These are phyloP conservation scores for Tragelaphus imberbis DNA, from an alignment of 2,113 vertebrate species.

Conservation along the genomic window DNA sequence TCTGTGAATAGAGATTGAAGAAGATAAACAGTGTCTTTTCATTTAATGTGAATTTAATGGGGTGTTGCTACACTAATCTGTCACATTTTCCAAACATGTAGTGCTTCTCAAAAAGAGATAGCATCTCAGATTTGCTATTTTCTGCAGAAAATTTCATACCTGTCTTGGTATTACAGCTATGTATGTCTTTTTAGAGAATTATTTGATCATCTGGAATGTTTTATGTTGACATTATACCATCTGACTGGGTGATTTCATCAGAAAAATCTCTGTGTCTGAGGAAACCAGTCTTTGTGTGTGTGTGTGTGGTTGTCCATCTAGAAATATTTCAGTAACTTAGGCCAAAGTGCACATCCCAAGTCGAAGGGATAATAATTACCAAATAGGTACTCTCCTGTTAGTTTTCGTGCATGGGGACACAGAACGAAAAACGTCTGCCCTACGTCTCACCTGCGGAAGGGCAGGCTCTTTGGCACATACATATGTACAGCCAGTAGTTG, in stretches of 20 bases:
- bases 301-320: background rate
- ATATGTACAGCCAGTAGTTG: background rate
- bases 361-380: background rate
- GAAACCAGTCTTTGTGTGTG: background rate
- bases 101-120: conserved; percentile 53
- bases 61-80: conserved; percentile 36
- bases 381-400: background rate
- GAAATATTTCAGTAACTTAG: conserved; percentile 1
- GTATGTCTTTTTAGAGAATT: background rate
- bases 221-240: background rate
- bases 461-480: background rate
- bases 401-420: background rate
- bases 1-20: conserved; percentile 54
- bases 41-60: conserved; percentile 45
- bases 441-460: background rate
- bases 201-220: background rate
- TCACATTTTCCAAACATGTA: conserved; percentile 57
- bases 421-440: background rate
- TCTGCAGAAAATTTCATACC: background rate
- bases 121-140: conserved; percentile 45
- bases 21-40: conserved; percentile 59
- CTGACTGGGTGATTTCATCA: background rate
- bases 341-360: background rate
- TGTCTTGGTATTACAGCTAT: background rate
- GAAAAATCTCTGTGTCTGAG: background rate